Evolutionary conservation across 64 coral and sea anemone genomes (phyloP).

Genomic region (Porites lutea): DNA sequence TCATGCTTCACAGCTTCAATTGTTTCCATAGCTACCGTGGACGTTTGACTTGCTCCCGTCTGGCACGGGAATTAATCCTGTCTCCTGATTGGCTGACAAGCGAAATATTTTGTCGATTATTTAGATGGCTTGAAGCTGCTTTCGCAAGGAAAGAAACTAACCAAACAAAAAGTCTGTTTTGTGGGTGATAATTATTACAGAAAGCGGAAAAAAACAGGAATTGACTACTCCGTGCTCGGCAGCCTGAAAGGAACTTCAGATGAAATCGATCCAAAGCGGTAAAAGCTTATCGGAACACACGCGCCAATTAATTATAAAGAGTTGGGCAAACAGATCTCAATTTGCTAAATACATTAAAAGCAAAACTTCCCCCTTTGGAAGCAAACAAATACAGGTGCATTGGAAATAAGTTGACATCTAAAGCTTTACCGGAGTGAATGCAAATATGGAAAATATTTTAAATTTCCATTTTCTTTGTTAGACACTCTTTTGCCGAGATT

Average conservation of each 20-base stretch:
- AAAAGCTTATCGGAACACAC: not conserved
- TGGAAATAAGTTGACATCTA: not conserved
- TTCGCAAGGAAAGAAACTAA: not conserved
- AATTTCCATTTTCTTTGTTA: not conserved
- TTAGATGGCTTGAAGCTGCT: not conserved
- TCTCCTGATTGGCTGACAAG: not conserved
- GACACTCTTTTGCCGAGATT: not conserved
- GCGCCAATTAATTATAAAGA: not conserved
- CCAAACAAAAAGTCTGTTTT: not conserved
- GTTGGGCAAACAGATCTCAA: not conserved
- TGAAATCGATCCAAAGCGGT: not conserved
- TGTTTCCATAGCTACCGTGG: constrained; percentile 19
- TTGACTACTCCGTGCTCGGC: not conserved
- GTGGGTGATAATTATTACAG: not conserved
- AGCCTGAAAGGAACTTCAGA: not conserved
- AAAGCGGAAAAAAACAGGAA: not conserved
- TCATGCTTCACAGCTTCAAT: not conserved
- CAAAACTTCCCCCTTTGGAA: not conserved
- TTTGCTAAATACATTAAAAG: not conserved
- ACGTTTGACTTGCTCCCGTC: not conserved
- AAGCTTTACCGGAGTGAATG: not conserved
- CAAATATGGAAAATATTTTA: not conserved
- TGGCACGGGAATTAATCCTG: not conserved
- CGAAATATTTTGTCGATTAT: not conserved
- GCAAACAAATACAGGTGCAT: constrained; percentile 6